Evolutionary conservation across 2,888 invertebrate species (phyloP).

Genomic region (Pachliopta kotzebuea): DNA sequence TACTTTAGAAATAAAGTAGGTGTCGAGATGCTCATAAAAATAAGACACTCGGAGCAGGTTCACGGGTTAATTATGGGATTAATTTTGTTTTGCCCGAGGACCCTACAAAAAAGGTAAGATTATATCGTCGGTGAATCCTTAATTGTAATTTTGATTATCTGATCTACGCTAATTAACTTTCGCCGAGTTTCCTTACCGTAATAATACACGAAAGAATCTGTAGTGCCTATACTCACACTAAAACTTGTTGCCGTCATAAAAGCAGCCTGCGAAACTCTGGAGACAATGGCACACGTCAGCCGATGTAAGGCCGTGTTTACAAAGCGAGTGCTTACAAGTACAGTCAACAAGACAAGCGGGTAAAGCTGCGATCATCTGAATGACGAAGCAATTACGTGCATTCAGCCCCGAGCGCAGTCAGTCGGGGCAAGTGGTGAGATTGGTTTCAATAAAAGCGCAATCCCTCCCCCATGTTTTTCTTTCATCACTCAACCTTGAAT

Average conservation of each 20-base stretch:
- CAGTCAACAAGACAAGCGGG: conserved; percentile 73
- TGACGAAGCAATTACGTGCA: conserved; percentile 77
- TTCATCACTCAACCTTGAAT: conserved; percentile 73
- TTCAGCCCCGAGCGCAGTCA: conserved; percentile 69
- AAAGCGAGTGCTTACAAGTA: conserved; percentile 64
- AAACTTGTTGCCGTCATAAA: conserved; percentile 60
- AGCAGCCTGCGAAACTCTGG: conserved; percentile 52
- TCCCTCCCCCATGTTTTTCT: conserved; percentile 76
- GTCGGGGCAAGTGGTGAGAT: conserved; percentile 75
- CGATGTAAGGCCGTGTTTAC: conserved; percentile 59
- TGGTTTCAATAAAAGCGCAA: conserved; percentile 79
- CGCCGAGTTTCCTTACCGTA: conserved; percentile 34
- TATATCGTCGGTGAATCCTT: background rate
- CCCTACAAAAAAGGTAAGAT: background rate
- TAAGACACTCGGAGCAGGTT: conserved; percentile 55
- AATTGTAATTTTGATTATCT: conserved; percentile 25
- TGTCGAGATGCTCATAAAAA: conserved; percentile 53
- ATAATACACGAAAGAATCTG: conserved; percentile 36
- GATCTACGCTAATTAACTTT: conserved; percentile 39
- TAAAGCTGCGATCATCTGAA: conserved; percentile 73
- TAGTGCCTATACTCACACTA: conserved; percentile 40
- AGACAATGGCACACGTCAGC: conserved; percentile 65
- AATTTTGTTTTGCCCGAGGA: conserved; percentile 41
- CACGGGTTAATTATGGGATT: conserved; percentile 64
- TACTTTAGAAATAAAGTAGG: conserved; percentile 48